A percentile compares a stretch with the other conserved stretches of the same genome.
Evolutionary conservation across 2,113 vertebrate genomes (phyloP).

Genomic region (Phalacrocorax pelagicus): DNA sequence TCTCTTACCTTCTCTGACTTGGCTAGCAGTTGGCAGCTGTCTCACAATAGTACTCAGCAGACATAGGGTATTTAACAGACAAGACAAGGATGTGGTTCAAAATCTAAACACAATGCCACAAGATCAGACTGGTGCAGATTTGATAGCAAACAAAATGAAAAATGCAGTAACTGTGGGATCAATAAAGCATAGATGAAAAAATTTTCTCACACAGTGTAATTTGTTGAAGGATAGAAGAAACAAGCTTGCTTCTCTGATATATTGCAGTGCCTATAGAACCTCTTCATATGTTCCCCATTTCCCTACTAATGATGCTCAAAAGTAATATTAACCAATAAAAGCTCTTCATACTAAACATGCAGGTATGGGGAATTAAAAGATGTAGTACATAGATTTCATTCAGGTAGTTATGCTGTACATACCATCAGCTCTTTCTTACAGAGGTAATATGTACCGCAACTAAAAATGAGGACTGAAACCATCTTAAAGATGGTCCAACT

Average conservation of each 20-base stretch:
- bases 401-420: not conserved
- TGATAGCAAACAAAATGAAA: not conserved
- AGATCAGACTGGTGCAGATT: not conserved
- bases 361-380: not conserved
- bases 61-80: not conserved
- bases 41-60: not conserved
- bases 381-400: not conserved
- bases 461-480: not conserved
- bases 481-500: not conserved
- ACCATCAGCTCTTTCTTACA: not conserved
- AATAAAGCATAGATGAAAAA: not conserved
- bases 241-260: not conserved
- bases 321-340: not conserved
- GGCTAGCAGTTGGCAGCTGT: not conserved
- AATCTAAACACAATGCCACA: not conserved
- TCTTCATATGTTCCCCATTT: not conserved
- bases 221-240: not conserved
- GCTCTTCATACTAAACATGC: not conserved
- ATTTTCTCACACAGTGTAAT: not conserved
- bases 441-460: not conserved
- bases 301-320: not conserved
- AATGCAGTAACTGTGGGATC: not conserved
- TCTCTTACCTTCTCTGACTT: conserved; percentile 1
- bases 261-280: not conserved
- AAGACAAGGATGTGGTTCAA: not conserved